These are phyloP conservation scores for Formicarius rufipectus DNA, from an alignment of 2,113 vertebrate species.

Conservation along the genomic window DNA sequence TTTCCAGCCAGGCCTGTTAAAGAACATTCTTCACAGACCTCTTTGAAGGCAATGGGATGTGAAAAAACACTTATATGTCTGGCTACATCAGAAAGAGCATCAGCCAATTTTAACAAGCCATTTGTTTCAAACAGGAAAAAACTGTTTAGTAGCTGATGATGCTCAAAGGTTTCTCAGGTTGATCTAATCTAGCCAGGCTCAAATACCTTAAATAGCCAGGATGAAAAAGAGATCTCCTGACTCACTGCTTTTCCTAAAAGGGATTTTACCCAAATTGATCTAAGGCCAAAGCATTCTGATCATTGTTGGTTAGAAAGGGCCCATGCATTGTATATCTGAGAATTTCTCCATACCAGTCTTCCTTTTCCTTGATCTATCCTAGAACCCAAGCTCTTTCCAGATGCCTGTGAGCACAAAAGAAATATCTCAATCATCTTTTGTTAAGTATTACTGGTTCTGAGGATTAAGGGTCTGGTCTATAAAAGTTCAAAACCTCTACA, in stretches of 20 bases:
- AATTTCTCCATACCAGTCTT: neutral
- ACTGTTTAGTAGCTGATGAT: neutral
- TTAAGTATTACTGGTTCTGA: neutral
- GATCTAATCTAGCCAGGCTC: neutral
- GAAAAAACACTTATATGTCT: neutral
- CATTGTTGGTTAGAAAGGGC: neutral
- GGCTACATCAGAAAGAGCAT: neutral
- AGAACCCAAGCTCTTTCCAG: neutral
- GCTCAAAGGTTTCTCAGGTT: neutral
- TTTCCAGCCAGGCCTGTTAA: neutral
- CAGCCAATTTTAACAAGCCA: neutral
- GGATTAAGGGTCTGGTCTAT: neutral
- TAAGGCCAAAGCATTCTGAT: neutral
- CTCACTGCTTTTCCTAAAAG: neutral
- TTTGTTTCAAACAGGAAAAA: neutral
- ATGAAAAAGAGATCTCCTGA: neutral
- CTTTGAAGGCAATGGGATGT: neutral
- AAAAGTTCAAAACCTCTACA: neutral
- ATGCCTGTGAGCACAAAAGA: neutral
- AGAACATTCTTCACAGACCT: neutral
- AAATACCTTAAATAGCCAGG: neutral
- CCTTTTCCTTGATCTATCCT: neutral
- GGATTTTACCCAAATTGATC: neutral
- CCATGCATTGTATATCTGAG: neutral
- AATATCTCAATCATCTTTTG: neutral